A percentile compares a stretch with the other conserved stretches of the same genome.
Conservation (phyloP, 2,113 vertebrate genomes). For the Agapornis roseicollis region DNA sequence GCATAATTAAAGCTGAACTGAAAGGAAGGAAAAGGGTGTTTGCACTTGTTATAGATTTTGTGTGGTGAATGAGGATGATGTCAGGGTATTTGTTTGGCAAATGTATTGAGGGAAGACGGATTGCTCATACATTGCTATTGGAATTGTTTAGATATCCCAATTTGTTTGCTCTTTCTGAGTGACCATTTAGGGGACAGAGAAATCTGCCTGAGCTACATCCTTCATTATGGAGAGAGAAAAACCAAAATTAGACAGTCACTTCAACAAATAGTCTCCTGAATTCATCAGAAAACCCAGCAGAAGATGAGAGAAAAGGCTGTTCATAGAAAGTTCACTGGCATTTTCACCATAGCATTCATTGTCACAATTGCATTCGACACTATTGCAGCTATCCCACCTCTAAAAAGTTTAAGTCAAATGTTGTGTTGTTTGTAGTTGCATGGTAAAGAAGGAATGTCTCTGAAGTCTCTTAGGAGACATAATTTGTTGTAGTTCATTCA, state of each 20-base stretch:
- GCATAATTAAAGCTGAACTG: background rate
- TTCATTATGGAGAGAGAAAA: background rate
- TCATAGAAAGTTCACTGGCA: background rate
- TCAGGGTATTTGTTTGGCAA: background rate
- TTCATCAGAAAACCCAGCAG: background rate
- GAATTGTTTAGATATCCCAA: background rate
- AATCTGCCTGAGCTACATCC: background rate
- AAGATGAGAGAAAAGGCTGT: background rate
- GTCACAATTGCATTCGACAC: background rate
- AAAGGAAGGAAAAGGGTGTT: slow-evolving; percentile 46
- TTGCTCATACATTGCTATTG: background rate
- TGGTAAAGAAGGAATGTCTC: background rate
- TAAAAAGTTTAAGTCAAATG: background rate
- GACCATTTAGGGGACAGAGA: background rate
- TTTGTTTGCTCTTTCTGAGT: background rate
- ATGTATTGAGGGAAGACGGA: background rate
- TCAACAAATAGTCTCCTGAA: background rate
- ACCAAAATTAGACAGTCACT: background rate
- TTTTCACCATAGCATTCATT: background rate
- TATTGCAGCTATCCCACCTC: background rate
- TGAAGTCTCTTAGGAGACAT: background rate
- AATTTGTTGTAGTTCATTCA: background rate
- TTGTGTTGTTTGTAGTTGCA: background rate
- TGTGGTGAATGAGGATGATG: slow-evolving; percentile 5
- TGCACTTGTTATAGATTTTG: background rate